These are phyloP conservation scores for Trochalopteron elliotii DNA, from an alignment of 2,113 vertebrate species.

Conservation along the genomic window DNA sequence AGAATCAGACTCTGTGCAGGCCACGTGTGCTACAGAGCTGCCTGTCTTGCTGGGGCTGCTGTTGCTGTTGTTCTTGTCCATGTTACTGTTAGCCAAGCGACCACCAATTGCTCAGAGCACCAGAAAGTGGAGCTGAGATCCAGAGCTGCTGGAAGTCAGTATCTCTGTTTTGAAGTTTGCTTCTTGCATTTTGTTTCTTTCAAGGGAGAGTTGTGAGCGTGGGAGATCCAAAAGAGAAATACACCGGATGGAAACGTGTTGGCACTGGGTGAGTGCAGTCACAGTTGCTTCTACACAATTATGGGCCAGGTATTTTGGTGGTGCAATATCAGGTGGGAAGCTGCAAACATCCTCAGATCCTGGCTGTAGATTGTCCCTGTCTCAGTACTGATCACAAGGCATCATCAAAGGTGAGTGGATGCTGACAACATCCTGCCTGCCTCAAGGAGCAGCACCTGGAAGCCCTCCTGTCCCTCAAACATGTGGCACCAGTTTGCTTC, in stretches of 20 bases:
- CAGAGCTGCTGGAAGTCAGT: not conserved
- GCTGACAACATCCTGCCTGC: not conserved
- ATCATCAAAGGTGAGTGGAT: not conserved
- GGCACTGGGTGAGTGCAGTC: constrained; percentile 87
- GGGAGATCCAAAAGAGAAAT: constrained; percentile 93
- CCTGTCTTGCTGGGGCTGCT: no score
- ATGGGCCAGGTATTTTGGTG: not conserved
- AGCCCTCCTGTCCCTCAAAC: not conserved
- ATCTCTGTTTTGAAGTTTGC: not conserved
- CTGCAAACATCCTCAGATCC: not conserved
- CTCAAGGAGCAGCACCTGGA: not conserved
- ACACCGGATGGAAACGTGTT: constrained; percentile 92
- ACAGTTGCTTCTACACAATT: not conserved
- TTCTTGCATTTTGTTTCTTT: not conserved
- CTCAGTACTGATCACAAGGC: not conserved
- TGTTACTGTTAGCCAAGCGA: no score
- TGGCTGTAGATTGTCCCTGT: not conserved
- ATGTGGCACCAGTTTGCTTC: not conserved
- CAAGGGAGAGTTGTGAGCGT: constrained; percentile 90
- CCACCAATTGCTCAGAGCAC: no score
- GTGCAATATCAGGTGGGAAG: not conserved
- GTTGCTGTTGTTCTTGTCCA: no score
- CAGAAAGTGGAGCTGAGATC: not conserved
- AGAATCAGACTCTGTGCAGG: not conserved
- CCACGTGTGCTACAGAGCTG: no score